These are phyloP conservation scores for Cyphomyrmex costatus DNA, from an alignment of 1,140 invertebrate species.

Conservation along the genomic window DNA sequence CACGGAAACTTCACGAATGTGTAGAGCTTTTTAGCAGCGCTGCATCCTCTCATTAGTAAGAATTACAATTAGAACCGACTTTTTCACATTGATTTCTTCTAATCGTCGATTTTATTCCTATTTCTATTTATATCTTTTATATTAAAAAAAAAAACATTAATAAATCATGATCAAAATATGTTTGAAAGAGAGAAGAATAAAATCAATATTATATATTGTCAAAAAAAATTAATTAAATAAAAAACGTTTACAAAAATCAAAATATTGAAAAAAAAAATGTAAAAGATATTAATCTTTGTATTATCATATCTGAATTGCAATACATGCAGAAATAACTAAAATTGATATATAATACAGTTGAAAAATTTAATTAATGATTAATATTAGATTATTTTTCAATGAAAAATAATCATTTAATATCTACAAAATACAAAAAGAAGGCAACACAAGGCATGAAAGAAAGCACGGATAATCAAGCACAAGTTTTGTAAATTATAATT, in stretches of 20 bases:
- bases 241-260: background rate
- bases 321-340: background rate
- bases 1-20: background rate
- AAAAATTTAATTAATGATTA: background rate
- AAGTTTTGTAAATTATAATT: too few relatives aligned
- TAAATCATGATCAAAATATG: background rate
- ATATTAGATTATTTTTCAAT: background rate
- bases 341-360: background rate
- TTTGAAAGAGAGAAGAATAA: background rate
- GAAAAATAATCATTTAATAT: conserved; percentile 10
- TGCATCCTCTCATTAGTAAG: conserved; percentile 28
- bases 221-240: background rate
- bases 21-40: conserved; percentile 32
- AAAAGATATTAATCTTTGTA: background rate
- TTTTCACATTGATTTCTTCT: background rate
- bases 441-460: too few relatives aligned
- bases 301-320: background rate
- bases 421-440: too few relatives aligned
- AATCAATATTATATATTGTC: background rate
- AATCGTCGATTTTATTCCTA: background rate
- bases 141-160: background rate
- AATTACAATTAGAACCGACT: conserved; percentile 20
- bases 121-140: background rate
- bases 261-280: background rate
- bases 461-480: too few relatives aligned